These are phyloP conservation scores for Lanistes nyassanus DNA, from an alignment of 1,140 invertebrate species.

Conservation along the genomic window DNA sequence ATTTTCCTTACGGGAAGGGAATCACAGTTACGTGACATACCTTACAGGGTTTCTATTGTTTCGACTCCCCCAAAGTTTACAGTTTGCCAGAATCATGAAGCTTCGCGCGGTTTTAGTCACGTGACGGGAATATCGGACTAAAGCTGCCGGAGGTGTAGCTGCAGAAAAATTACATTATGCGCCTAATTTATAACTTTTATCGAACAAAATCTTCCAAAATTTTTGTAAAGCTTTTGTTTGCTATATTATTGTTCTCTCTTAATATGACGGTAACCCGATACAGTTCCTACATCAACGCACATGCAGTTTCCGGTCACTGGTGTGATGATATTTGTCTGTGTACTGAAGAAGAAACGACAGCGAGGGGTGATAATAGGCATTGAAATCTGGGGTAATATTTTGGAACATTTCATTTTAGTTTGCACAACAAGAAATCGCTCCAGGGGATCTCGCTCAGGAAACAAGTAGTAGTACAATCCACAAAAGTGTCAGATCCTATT, in stretches of 20 bases:
- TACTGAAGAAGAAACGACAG: too few species aligned
- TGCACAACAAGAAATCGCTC: not conserved
- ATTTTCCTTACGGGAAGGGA: not conserved
- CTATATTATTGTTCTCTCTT: too few species aligned
- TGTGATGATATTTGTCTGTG: not conserved
- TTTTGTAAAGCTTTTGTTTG: not conserved
- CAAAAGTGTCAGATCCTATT: not conserved
- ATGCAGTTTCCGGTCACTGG: not conserved
- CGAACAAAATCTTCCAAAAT: not conserved
- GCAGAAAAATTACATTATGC: not conserved
- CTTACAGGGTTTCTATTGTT: not conserved
- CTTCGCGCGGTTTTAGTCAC: constrained; percentile 5
- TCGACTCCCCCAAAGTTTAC: not conserved
- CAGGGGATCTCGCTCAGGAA: not conserved
- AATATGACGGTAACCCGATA: too few species aligned
- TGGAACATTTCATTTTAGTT: not conserved
- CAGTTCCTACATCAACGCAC: not conserved
- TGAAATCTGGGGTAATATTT: not conserved
- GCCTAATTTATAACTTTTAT: not conserved
- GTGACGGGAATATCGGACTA: not conserved
- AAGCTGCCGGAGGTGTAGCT: not conserved
- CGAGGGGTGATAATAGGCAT: too few species aligned
- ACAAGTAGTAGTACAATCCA: not conserved
- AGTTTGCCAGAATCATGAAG: not conserved
- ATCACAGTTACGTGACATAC: not conserved